Conservation (phyloP, 2,113 vertebrate genomes). For the Brienomyrus brachyistius region DNA sequence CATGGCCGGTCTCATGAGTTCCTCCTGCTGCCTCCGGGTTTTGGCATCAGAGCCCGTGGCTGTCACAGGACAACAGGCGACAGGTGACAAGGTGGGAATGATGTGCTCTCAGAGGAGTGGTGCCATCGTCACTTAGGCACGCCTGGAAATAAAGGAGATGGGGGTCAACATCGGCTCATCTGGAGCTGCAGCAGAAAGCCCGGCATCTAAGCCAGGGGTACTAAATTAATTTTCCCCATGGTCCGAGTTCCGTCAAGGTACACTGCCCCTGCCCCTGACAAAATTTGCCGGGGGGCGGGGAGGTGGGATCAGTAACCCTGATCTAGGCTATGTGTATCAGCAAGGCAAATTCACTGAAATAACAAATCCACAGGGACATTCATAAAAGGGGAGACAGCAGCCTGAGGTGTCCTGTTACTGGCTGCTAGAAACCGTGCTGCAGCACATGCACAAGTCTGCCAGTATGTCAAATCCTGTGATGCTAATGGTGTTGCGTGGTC, state of each 20-base stretch:
- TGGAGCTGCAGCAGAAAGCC: not conserved
- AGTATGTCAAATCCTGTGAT: conserved; percentile 20
- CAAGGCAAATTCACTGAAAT: not conserved
- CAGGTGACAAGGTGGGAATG: conserved; percentile 41
- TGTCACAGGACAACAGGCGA: conserved; percentile 52
- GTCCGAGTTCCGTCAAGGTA: not conserved
- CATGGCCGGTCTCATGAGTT: conserved; percentile 63
- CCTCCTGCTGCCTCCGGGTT: conserved; percentile 43
- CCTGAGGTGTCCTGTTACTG: conserved; percentile 18
- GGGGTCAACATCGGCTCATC: conserved; percentile 15
- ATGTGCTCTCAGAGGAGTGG: conserved; percentile 38
- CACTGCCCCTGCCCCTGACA: not conserved
- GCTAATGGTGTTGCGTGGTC: not conserved
- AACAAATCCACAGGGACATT: not conserved
- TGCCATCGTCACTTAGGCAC: conserved; percentile 51
- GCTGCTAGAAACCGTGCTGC: conserved; percentile 28
- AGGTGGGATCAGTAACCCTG: not conserved
- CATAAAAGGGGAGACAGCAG: not conserved
- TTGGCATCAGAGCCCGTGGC: conserved; percentile 46
- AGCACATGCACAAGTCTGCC: conserved; percentile 28
- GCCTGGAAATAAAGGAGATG: conserved; percentile 46
- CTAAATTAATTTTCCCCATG: not conserved
- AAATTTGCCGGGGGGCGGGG: not conserved
- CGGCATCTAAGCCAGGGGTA: not conserved
- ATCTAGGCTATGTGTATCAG: not conserved